These are phyloP conservation scores for Anagyrus pseudococci DNA, from an alignment of 2,888 invertebrate species.

Conservation along the genomic window DNA sequence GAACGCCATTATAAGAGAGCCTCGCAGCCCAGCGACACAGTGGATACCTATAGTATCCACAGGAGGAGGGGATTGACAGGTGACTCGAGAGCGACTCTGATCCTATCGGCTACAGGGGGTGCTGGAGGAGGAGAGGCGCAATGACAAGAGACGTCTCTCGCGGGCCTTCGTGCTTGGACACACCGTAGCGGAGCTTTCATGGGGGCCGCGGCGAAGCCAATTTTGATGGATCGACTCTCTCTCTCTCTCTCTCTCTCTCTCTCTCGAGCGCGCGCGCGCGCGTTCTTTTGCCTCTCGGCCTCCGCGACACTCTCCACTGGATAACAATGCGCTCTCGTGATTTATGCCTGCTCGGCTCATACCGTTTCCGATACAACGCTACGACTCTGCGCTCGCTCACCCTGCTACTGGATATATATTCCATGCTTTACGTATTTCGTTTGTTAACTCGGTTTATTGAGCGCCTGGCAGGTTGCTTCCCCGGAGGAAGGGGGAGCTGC, in stretches of 20 bases:
- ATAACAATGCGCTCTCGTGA: background rate
- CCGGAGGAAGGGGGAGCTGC: too few relatives aligned
- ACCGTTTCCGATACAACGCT: background rate
- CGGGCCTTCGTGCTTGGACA: too few relatives aligned
- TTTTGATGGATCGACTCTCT: constrained; percentile 8
- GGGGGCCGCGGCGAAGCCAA: background rate
- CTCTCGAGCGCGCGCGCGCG: background rate
- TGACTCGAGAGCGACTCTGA: background rate
- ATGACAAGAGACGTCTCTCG: background rate
- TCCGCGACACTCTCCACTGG: background rate
- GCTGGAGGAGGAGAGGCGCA: background rate
- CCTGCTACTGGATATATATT: too few relatives aligned
- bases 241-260: too few relatives aligned
- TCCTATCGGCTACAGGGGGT: constrained; percentile 5
- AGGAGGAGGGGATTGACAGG: constrained; percentile 13
- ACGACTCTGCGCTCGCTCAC: too few relatives aligned
- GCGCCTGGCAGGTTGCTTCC: too few relatives aligned
- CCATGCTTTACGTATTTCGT: background rate
- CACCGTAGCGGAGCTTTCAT: too few relatives aligned
- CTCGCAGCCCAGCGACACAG: background rate
- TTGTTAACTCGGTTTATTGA: background rate
- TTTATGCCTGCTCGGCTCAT: background rate
- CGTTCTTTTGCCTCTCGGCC: background rate
- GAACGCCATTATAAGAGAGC: constrained; percentile 17
- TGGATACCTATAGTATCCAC: background rate